A percentile compares a stretch with the other conserved stretches of the same genome.
Conservation (phyloP, 2,113 vertebrate genomes). For the Cyrtonyx montezumae region DNA sequence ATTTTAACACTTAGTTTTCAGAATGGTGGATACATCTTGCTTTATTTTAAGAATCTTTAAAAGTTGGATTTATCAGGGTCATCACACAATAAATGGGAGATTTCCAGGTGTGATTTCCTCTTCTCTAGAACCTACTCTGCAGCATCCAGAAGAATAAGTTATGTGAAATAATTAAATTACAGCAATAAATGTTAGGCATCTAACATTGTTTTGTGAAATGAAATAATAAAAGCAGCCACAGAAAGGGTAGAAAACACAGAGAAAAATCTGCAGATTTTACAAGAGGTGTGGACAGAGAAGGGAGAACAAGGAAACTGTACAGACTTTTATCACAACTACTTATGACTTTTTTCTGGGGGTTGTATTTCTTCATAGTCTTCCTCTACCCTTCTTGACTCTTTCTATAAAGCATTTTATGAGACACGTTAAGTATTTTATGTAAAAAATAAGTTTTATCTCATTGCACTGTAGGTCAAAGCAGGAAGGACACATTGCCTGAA, state of each 20-base stretch:
- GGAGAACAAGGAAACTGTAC: constrained; percentile 19
- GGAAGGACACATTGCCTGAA: constrained; percentile 49
- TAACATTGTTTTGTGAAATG: background rate
- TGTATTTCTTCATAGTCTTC: constrained; percentile 3
- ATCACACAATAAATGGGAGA: background rate
- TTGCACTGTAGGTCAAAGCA: constrained; percentile 47
- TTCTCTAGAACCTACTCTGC: background rate
- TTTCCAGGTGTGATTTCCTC: background rate
- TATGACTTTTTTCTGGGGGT: background rate
- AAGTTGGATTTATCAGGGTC: background rate
- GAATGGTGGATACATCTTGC: background rate
- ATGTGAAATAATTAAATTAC: background rate
- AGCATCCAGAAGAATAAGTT: background rate
- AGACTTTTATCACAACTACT: constrained; percentile 7
- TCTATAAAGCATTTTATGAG: constrained; percentile 66
- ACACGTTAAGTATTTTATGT: constrained; percentile 35
- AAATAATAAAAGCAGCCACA: background rate
- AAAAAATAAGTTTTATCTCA: constrained; percentile 39
- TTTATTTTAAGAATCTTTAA: background rate
- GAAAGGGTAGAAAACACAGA: background rate
- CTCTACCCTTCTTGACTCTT: constrained; percentile 22
- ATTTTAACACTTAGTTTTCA: background rate
- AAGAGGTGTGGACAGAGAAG: background rate
- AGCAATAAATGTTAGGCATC: background rate
- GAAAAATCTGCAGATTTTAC: background rate